A percentile compares a stretch with the other conserved stretches of the same genome.
Evolutionary conservation across 64 coral and sea anemone species (phyloP).

Genomic region (Actinia equina): DNA sequence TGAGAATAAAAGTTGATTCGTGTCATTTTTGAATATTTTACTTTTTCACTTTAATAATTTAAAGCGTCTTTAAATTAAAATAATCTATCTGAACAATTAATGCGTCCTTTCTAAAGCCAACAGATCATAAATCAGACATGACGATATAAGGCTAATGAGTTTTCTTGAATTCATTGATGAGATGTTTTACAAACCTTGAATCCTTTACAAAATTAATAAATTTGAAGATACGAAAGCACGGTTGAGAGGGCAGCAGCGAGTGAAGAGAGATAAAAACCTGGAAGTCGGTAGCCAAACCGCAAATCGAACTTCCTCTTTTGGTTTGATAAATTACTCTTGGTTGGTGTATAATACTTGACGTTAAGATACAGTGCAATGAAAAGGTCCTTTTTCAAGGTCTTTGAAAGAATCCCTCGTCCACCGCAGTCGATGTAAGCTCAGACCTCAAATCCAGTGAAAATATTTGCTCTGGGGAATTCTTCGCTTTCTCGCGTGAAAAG

Average conservation of each 20-base stretch:
- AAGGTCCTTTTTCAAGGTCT: neutral
- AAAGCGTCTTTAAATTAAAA: constrained; percentile 13
- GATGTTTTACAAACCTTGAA: neutral
- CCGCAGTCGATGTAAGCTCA: neutral
- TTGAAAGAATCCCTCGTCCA: neutral
- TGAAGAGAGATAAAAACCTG: neutral
- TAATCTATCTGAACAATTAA: neutral
- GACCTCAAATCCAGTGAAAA: neutral
- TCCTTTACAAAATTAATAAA: neutral
- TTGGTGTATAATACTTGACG: neutral
- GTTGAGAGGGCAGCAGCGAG: too few relatives aligned
- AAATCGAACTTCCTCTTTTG: neutral
- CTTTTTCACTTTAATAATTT: neutral
- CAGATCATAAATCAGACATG: neutral
- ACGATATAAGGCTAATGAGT: neutral
- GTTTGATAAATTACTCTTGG: neutral
- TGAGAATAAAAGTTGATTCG: neutral
- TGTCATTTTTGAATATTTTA: neutral
- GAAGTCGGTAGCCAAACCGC: neutral
- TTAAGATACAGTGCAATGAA: neutral
- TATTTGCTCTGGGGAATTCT: neutral
- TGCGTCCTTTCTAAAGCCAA: neutral
- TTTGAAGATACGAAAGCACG: neutral
- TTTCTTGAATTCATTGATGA: neutral
- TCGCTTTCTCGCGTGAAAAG: neutral